These are phyloP conservation scores for Heptranchias perlo DNA, from an alignment of 2,113 vertebrate species.

Conservation along the genomic window DNA sequence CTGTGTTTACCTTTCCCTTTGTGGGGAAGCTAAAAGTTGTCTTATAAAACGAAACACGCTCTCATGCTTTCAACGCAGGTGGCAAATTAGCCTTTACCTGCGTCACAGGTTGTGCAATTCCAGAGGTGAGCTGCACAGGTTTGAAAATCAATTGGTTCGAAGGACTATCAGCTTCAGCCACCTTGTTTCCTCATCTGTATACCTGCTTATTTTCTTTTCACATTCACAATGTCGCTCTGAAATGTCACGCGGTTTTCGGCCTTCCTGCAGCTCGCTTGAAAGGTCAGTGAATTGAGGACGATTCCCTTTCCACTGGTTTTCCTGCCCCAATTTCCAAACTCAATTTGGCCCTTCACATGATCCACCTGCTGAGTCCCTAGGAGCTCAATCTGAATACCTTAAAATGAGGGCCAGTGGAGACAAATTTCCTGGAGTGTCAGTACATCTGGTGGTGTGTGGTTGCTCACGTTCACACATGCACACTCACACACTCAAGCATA, in stretches of 20 bases:
- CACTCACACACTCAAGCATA: too few species aligned
- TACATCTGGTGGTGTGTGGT: too few species aligned
- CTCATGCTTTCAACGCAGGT: not conserved
- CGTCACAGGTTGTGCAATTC: not conserved
- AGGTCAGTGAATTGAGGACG: not conserved
- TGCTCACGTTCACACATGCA: too few species aligned
- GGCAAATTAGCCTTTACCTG: not conserved
- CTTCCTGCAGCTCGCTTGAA: not conserved
- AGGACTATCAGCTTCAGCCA: not conserved
- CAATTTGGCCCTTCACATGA: not conserved
- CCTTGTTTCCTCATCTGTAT: not conserved
- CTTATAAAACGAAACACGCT: not conserved
- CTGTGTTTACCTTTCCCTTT: not conserved
- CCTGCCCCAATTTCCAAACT: not conserved
- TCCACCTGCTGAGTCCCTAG: not conserved
- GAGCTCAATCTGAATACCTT: not conserved
- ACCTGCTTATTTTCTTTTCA: not conserved
- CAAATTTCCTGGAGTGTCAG: too few species aligned
- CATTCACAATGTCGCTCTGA: not conserved
- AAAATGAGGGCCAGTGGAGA: not conserved
- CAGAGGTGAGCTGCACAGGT: not conserved
- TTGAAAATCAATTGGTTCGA: not conserved
- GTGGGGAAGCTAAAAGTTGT: not conserved
- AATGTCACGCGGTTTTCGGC: too few species aligned
- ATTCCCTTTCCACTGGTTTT: not conserved